Evolutionary conservation across 92 coral and sea anemone genomes (phyloP), one percentile per base, ranked within the genome.

Genomic region (Montipora capitata): DNA sequence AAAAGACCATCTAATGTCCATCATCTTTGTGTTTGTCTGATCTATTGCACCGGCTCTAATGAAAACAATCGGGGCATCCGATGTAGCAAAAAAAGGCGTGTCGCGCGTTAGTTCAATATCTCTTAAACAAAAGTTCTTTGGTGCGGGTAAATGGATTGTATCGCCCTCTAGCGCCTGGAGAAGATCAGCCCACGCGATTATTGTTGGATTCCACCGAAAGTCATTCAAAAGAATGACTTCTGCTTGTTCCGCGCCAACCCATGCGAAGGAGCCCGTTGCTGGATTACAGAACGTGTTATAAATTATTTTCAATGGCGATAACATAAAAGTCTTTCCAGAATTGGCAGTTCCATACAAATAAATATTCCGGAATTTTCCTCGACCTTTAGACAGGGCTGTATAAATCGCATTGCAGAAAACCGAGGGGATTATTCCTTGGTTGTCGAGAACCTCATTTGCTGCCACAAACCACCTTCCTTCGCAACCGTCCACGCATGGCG

Each of bases 91-190:
- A 61, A 61, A 61, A 2, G 66, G 66, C 18, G 91, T 79, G 45
- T 87, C 80, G 12, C 35, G 63, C 0, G 40, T 65, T 3, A 79
- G 87, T 16, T 66, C 92, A 2, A 92, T 16, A 65, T 92, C 94
- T 12, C 74, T 35, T 5, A 13, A 27, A 16, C 72, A 66, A 20
- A 80, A 76, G 42, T 80, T 91, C 77, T 91, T 91, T 4, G 92
- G 66, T 4, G 27, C 20, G 5, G 66, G 66, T 7, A 61, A 16
- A 7, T 61, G 66, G 3, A 61, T 20, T 52, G 87, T 79, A 51
- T 91, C 92, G 1, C 94, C 94, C 35, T 91, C 88, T 12, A 91
- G 66, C 15, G 91, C 72, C 14, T 73, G 85, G 42, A 91, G 58
- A n/a, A 91, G 69, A 20, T 91, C 94, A 8, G 79, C 75, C 94